A percentile compares a stretch with the other conserved stretches of the same genome.
Evolutionary conservation across 92 coral and sea anemone species (phyloP).

Genomic region (Epizoanthus scotinus): DNA sequence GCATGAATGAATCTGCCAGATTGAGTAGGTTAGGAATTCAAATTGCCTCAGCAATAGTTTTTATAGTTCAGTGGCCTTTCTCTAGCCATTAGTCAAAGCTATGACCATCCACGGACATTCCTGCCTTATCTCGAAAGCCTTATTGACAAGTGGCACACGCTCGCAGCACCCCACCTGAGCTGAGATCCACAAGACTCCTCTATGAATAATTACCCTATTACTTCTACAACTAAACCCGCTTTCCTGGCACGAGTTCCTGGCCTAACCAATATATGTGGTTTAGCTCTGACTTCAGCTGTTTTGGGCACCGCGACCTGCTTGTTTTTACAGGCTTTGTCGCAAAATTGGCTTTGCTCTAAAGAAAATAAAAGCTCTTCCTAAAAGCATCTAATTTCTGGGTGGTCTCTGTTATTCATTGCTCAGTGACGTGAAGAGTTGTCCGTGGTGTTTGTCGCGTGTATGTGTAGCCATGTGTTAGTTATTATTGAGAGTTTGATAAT

Average conservation of each 20-base stretch:
- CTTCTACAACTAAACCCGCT: neutral
- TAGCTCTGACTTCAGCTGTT: neutral
- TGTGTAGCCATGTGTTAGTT: slow-evolving; percentile 20
- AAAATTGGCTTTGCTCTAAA: slow-evolving; percentile 20
- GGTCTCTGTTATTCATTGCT: slow-evolving; percentile 26
- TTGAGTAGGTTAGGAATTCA: slow-evolving; percentile 21
- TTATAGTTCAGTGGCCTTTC: slow-evolving; percentile 19
- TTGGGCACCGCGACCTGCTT: slow-evolving; percentile 25
- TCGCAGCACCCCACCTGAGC: slow-evolving; percentile 43
- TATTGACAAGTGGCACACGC: slow-evolving; percentile 83
- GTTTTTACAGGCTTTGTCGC: slow-evolving; percentile 53
- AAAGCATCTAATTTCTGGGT: slow-evolving; percentile 40
- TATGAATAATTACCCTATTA: neutral
- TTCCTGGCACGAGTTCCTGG: neutral
- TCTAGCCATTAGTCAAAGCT: slow-evolving; percentile 30
- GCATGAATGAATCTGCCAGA: slow-evolving; percentile 11
- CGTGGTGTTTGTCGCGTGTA: slow-evolving; percentile 39
- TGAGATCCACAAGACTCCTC: slow-evolving; percentile 19
- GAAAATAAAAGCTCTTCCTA: slow-evolving; percentile 34
- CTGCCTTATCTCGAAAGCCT: slow-evolving; percentile 80
- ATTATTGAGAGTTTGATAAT: slow-evolving; percentile 31
- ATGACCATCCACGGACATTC: slow-evolving; percentile 59
- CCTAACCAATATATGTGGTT: neutral
- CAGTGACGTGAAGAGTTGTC: slow-evolving; percentile 17
- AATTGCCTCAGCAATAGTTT: slow-evolving; percentile 27